Base-by-base conservation (phyloP, 1,140 invertebrate genomes). In the Calycopis cecrops region DNA sequence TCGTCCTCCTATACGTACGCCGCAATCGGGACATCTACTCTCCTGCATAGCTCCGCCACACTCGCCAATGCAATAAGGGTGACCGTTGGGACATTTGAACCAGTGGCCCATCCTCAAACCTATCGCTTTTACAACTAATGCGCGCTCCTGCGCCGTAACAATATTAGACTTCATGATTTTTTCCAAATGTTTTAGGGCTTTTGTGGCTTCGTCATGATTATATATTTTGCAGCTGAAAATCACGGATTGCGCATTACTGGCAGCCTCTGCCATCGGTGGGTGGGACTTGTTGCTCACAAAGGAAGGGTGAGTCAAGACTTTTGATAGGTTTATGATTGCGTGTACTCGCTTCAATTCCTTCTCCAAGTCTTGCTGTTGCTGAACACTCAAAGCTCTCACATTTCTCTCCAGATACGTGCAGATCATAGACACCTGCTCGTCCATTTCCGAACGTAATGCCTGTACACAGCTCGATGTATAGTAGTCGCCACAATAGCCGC, bases 61-160 rank as follows among this genome's bases (percentile, higher is more conserved):
- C 12, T 94, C 91, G 2, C 80, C 89, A 62, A 95, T 94, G 18
- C 79, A 88, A 72, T 95, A 95, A 48, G 90, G 74, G 71, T 95
- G 93, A 3, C 93, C 93, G 74, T 94, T 94, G 1, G 89, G 91
- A 81, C 94, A 95, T 69, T 92, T 92, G 65, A 82, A 94, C 93
- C 93, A 95, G 73, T 92, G 91, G 0, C 93, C 93, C 58, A 88
- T 78, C 14, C 60, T 72, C 1, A 92, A 68, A 1, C 85, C 88
- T 51, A 94, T 89, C 0, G 92, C 93, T 72, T 83, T 73, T 0
- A 93, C 80, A 51, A 94, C 91, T 71, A 90, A 63, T 37, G 80
- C 61, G 53, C 82, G 82, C 75, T 94, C 93, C 38, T 77, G 55
- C 14, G 90, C 87, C 4, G 76, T 86, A 3, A 92, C 76, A 14